These are phyloP conservation scores for Nephrotoma appendiculata DNA, from an alignment of 2,888 invertebrate genomes.

Conservation along the genomic window DNA sequence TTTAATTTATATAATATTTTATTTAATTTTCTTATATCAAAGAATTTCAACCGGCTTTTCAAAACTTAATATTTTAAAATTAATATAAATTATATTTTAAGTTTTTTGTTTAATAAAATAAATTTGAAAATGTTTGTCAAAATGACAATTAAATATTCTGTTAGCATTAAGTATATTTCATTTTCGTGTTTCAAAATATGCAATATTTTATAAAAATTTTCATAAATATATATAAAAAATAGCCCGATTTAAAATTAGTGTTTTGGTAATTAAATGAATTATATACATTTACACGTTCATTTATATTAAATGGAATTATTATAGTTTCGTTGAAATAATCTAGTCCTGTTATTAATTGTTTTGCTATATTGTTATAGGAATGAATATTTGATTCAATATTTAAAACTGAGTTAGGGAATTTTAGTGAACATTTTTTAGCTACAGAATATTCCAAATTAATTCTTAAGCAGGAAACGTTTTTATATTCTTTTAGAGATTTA, in stretches of 20 bases:
- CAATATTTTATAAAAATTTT: background rate
- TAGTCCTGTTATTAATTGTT: background rate
- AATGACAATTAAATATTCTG: no score
- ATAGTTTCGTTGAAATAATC: background rate
- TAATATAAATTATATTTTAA: background rate
- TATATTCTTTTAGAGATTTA: conserved; percentile 3
- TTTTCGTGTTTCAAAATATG: background rate
- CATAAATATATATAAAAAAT: background rate
- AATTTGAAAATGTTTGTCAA: no score
- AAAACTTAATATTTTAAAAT: no score
- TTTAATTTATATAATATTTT: no score
- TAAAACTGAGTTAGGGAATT: background rate
- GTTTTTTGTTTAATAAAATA: background rate
- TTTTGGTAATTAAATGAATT: background rate
- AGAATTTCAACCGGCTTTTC: no score
- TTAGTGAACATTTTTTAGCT: background rate
- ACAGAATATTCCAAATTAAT: background rate
- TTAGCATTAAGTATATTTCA: background rate
- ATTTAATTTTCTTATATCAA: no score
- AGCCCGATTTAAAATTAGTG: background rate
- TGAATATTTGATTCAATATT: background rate
- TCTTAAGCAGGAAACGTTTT: background rate
- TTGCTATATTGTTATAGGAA: background rate
- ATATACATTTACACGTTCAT: background rate
- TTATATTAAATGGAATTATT: background rate